phyloP scores from a whole-genome alignment of 2,888 invertebrate species.

The Diarsia dahlii region DNA sequence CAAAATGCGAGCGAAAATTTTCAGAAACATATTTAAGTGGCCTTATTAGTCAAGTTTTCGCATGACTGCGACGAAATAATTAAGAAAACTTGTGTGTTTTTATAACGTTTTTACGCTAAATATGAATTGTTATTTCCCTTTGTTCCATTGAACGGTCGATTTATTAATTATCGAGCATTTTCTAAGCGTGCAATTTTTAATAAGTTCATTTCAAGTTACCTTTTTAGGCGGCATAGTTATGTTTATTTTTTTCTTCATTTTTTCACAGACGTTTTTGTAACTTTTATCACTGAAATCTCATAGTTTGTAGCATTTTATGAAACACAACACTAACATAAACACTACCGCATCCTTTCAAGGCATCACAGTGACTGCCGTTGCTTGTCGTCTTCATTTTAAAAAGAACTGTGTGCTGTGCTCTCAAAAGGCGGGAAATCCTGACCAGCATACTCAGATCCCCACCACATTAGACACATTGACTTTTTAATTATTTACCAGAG shows the following conservation, averaged over 20 bases:
- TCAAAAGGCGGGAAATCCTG: constrained; percentile 63
- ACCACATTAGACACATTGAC: constrained; percentile 33
- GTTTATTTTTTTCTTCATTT: constrained; percentile 76
- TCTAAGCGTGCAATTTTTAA: constrained; percentile 3
- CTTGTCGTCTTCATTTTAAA: constrained; percentile 42
- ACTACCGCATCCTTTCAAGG: constrained; percentile 55
- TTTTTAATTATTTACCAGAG: constrained; percentile 52
- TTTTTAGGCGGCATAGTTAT: constrained; percentile 71
- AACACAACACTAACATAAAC: constrained; percentile 37
- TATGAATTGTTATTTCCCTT: constrained; percentile 25
- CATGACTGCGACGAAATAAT: constrained; percentile 59
- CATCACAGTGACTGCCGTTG: constrained; percentile 63
- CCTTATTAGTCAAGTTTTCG: constrained; percentile 53
- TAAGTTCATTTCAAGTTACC: constrained; percentile 62
- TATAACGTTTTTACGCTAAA: constrained; percentile 31
- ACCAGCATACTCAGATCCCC: constrained; percentile 65
- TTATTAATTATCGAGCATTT: constrained; percentile 29
- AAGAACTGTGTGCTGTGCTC: constrained; percentile 60
- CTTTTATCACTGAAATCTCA: constrained; percentile 45
- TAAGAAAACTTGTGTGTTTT: constrained; percentile 37
- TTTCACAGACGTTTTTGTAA: constrained; percentile 15
- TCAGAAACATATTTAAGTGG: constrained; percentile 41
- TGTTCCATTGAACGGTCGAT: constrained; percentile 19
- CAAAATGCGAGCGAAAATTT: constrained; percentile 41
- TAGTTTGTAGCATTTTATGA: constrained; percentile 30